Percentiles rank a stretch among this genome's conserved stretches.
phyloP scores from a whole-genome alignment of 2,113 vertebrate species.

The Vimba vimba region DNA sequence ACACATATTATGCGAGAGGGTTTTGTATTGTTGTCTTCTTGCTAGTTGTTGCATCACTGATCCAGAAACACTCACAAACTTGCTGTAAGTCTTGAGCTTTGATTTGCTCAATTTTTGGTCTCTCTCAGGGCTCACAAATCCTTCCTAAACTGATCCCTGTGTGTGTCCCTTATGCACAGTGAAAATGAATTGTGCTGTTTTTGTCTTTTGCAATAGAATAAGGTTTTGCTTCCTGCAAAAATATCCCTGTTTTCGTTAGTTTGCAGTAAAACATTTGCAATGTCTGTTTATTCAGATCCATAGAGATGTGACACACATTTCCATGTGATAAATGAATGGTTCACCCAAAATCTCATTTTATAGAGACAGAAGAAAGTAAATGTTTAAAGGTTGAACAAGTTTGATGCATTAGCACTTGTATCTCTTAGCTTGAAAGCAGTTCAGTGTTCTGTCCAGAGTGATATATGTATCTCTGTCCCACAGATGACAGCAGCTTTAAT shows the following conservation, averaged over 20 bases:
- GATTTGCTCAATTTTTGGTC: background rate
- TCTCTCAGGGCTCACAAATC: background rate
- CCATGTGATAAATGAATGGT: background rate
- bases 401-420: background rate
- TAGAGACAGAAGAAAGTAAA: background rate
- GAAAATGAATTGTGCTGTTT: background rate
- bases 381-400: slow-evolving; percentile 23
- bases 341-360: background rate
- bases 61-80: slow-evolving; percentile 35
- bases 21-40: slow-evolving; percentile 58
- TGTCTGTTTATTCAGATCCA: background rate
- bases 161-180: background rate
- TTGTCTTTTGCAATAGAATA: background rate
- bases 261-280: background rate
- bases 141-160: background rate
- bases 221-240: background rate
- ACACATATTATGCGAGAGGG: slow-evolving; percentile 53
- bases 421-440: slow-evolving; percentile 47
- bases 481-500: background rate
- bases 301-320: background rate
- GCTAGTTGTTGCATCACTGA: slow-evolving; percentile 70
- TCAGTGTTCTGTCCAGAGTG: slow-evolving; percentile 54
- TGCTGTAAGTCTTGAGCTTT: slow-evolving; percentile 38
- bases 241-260: background rate
- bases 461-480: slow-evolving; percentile 45